Base-by-base conservation (phyloP, 2,888 invertebrate genomes). In the Yponomeuta sedellus region DNA sequence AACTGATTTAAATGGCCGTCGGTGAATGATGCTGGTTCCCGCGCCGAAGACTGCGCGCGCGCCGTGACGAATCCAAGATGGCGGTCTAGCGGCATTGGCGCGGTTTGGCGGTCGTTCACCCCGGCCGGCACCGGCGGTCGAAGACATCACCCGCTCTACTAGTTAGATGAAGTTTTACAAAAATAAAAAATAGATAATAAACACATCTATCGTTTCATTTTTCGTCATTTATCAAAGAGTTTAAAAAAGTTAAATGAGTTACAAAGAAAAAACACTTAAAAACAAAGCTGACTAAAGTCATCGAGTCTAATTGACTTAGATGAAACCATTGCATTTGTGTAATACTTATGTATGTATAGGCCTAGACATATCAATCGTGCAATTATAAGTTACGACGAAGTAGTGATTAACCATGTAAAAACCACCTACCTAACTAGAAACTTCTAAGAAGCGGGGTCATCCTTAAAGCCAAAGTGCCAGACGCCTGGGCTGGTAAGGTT, bases 61-160 rank as follows among this genome's bases (percentile, higher is more conserved):
- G 80, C 83, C 90, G 86, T 90, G 88, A 90, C 90, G 88, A 82
- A 83, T 83, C 80, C 84, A 88, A 88, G 77, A 88, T 89, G 89
- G 90, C 81, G 84, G 83, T 77, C 34, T 64, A 25, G 64, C 57
- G 64, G 59, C 65, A 73, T 83, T 84, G 80, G 82, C 86, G 87
- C 82, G 83, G 85, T 89, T 89, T 86, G 89, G 87, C 80, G 90
- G 89, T 88, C 89, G 71, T 82, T 87, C 78, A 91, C 88, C 88
- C 64, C 28, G 75, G 80, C 81, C 80, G 82, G 81, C 83, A 80
- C 80, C 80, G 82, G 81, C 83, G 78, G 77, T 75, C 77, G 77
- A 76, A 81, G 78, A 76, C 80, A 52, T 52, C 44, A 52, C 44
- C 16, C 44, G 44, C 44, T 52, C 12, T 12, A 16, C 44, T 52